These are phyloP conservation scores for Ciconia maguari DNA, from an alignment of 2,113 vertebrate genomes.

Conservation along the genomic window DNA sequence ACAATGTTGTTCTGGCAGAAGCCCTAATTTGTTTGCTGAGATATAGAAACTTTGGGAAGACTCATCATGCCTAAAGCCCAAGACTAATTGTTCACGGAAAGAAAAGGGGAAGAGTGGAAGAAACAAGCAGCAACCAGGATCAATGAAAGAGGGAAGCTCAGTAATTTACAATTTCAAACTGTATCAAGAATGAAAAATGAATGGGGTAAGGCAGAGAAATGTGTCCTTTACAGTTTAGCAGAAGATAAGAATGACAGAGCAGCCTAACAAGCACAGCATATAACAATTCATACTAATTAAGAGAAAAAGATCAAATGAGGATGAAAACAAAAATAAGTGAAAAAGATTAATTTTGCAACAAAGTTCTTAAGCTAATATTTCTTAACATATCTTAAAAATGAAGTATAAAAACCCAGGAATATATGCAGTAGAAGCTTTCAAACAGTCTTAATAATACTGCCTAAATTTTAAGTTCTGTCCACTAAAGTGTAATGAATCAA, in stretches of 20 bases:
- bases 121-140: neutral
- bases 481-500: neutral
- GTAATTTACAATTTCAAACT: neutral
- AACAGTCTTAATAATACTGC: neutral
- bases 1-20: neutral
- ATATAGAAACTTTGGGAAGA: neutral
- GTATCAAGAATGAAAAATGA: neutral
- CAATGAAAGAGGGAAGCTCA: neutral
- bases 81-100: neutral
- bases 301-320: neutral
- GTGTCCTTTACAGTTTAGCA: neutral
- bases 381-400: neutral
- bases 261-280: neutral
- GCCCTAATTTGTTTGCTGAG: neutral
- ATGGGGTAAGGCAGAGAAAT: neutral
- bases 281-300: neutral
- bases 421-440: neutral
- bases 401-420: neutral
- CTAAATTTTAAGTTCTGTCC: neutral
- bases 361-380: neutral
- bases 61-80: neutral
- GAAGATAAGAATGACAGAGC: neutral
- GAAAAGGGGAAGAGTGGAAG: neutral
- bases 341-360: neutral
- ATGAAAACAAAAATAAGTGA: neutral